A percentile compares a stretch with the other conserved stretches of the same genome.
These are phyloP conservation scores for Drosophila dunni DNA, from an alignment of 1,140 invertebrate species.

Conservation along the genomic window DNA sequence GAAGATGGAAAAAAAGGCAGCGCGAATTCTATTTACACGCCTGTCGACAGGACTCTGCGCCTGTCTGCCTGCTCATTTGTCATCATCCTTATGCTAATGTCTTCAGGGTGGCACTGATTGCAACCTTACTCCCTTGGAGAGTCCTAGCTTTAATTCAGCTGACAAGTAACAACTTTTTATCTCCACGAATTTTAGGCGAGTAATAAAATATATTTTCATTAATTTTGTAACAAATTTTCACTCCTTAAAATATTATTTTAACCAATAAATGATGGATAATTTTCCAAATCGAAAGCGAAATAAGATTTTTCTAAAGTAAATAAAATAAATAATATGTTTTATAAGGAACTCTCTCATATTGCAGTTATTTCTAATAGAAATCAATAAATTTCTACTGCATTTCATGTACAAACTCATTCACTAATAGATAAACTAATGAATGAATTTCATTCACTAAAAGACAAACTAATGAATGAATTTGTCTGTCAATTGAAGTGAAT, in stretches of 20 bases:
- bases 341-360: too few species aligned
- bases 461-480: too few species aligned
- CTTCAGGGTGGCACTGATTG: constrained; percentile 60
- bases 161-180: neutral
- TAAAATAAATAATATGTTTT: too few species aligned
- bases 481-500: too few species aligned
- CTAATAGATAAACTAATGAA: too few species aligned
- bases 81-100: constrained; percentile 75
- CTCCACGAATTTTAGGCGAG: neutral
- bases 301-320: too few species aligned
- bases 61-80: constrained; percentile 58
- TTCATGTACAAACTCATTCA: too few species aligned
- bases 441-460: too few species aligned
- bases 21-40: constrained; percentile 40
- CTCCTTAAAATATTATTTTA: neutral
- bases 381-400: too few species aligned
- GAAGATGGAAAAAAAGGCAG: constrained; percentile 14
- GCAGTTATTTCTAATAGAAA: too few species aligned
- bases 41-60: constrained; percentile 32
- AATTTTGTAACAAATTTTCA: neutral
- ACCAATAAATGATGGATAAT: neutral
- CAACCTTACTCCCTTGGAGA: neutral
- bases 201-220: neutral
- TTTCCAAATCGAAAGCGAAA: too few species aligned
- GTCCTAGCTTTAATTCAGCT: neutral